Evolutionary conservation across 2,113 vertebrate genomes (phyloP).

Genomic region (Thymallus thymallus): DNA sequence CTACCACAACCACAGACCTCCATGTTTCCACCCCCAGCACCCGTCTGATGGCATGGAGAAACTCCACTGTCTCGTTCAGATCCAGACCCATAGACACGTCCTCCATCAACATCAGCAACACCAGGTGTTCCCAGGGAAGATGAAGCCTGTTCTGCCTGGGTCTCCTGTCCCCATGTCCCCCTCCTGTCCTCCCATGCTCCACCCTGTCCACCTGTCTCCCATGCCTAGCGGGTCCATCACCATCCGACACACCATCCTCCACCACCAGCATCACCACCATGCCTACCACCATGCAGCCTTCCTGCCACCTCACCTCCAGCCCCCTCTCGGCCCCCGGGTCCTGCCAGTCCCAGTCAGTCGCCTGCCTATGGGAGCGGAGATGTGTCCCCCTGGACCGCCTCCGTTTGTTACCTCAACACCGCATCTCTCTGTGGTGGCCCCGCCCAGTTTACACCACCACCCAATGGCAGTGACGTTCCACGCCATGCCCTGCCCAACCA

Average conservation of each 20-base stretch:
- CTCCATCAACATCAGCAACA: conserved; percentile 72
- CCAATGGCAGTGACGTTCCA: conserved; percentile 74
- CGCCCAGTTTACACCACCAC: conserved; percentile 64
- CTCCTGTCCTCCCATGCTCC: conserved; percentile 49
- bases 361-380: conserved; percentile 70
- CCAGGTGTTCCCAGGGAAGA: conserved; percentile 67
- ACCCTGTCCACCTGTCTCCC: conserved; percentile 71
- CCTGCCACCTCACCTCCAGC: conserved; percentile 59
- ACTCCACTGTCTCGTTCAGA: conserved; percentile 67
- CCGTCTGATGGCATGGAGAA: conserved; percentile 70
- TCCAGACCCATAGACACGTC: conserved; percentile 72
- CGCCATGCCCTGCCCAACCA: conserved; percentile 65
- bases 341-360: conserved; percentile 73
- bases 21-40: conserved; percentile 59
- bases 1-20: background rate
- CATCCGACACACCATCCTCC: conserved; percentile 77
- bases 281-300: conserved; percentile 26
- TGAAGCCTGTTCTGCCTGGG: conserved; percentile 73
- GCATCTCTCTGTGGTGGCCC: conserved; percentile 73
- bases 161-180: conserved; percentile 53
- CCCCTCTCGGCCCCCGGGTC: conserved; percentile 75
- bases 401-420: conserved; percentile 65
- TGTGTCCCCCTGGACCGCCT: conserved; percentile 62
- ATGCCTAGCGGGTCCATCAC: conserved; percentile 78
- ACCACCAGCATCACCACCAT: conserved; percentile 66